Percentiles rank a stretch among this genome's conserved stretches.
These are phyloP conservation scores for Platysteira castanea DNA, from an alignment of 2,113 vertebrate species.

Conservation along the genomic window DNA sequence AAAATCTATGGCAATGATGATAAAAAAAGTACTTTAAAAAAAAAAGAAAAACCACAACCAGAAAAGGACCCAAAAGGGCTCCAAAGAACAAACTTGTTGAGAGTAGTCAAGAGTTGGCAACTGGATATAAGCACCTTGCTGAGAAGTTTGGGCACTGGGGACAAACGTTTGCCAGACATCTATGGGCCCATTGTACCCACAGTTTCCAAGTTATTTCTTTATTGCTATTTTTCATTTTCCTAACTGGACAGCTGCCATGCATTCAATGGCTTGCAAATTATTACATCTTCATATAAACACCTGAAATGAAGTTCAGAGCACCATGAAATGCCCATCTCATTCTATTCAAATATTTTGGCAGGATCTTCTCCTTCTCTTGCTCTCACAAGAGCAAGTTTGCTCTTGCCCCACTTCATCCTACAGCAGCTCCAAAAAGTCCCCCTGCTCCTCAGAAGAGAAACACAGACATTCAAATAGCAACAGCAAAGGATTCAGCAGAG, in stretches of 20 bases:
- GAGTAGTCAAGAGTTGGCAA: not conserved
- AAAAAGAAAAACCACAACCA: not conserved
- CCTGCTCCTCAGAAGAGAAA: not conserved
- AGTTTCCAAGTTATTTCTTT: not conserved
- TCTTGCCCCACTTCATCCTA: not conserved
- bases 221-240: not conserved
- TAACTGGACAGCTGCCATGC: not conserved
- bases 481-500: not conserved
- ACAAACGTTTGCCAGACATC: not conserved
- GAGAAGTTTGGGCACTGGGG: not conserved
- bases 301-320: not conserved
- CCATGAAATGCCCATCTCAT: not conserved
- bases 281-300: not conserved
- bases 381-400: not conserved
- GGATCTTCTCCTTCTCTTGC: not conserved
- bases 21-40: not conserved
- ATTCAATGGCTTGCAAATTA: not conserved
- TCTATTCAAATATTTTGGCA: not conserved
- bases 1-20: not conserved
- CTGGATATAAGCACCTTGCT: not conserved
- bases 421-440: not conserved
- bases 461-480: fast-evolving
- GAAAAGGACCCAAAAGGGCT: not conserved
- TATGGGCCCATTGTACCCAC: no score
- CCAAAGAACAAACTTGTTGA: not conserved